Percentiles rank a stretch among this genome's conserved stretches.
These are phyloP conservation scores for Menura novaehollandiae DNA, from an alignment of 2,113 vertebrate species.

Conservation along the genomic window DNA sequence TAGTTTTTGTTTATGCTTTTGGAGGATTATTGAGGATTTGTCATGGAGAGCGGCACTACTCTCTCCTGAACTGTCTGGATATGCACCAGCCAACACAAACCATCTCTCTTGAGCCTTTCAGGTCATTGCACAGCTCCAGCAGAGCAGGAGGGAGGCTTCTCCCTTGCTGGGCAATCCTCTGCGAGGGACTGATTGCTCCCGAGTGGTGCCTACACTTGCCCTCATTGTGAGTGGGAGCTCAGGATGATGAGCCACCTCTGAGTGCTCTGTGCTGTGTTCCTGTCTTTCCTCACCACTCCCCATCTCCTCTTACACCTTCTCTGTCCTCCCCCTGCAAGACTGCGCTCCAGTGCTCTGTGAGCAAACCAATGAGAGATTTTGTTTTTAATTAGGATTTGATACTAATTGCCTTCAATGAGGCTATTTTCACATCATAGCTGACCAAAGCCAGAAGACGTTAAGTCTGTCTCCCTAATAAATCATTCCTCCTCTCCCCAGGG, in stretches of 20 bases:
- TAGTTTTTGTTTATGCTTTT: constrained; percentile 9
- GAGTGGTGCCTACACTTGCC: not conserved
- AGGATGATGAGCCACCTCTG: accelerated
- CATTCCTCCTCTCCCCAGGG: not conserved
- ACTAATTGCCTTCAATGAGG: constrained; percentile 14
- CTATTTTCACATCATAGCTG: constrained; percentile 46
- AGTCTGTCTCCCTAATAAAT: constrained; percentile 27
- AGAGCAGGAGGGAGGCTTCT: not conserved
- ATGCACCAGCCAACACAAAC: accelerated
- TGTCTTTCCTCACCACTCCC: not conserved
- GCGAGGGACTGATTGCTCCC: not conserved
- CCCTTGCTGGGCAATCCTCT: not conserved
- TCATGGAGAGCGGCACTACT: accelerated
- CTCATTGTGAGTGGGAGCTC: not conserved
- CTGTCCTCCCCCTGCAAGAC: not conserved
- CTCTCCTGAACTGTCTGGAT: not conserved
- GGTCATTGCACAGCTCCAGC: not conserved
- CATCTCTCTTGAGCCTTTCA: not conserved
- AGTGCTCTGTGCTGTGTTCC: not conserved
- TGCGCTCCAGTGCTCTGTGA: not conserved
- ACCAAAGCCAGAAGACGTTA: constrained; percentile 24
- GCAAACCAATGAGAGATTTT: not conserved
- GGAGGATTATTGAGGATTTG: not conserved
- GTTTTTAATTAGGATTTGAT: not conserved
- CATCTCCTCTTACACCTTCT: not conserved